A percentile compares a stretch with the other conserved stretches of the same genome.
Conservation (phyloP, 2,113 vertebrate genomes). For the Rhabdornis inornatus region DNA sequence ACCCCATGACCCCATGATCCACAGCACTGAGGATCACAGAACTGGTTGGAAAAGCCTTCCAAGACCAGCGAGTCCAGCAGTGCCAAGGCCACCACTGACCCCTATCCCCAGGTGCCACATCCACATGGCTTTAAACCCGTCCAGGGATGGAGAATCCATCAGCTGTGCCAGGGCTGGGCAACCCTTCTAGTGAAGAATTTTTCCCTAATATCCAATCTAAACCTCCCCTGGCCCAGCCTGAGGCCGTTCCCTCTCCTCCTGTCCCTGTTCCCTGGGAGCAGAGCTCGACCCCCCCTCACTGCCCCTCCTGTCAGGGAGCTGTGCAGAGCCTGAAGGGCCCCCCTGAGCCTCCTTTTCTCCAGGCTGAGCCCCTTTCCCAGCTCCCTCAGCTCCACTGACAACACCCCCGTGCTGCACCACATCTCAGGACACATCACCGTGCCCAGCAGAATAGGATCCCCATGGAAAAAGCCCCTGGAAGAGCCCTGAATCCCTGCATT, state of each 20-base stretch:
- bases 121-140: neutral
- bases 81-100: neutral
- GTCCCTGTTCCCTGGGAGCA: neutral
- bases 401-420: neutral
- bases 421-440: neutral
- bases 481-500: neutral
- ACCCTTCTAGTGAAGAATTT: accelerated
- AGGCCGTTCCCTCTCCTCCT: neutral
- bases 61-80: neutral
- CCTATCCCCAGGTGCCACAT: neutral
- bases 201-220: neutral
- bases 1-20: neutral
- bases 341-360: neutral
- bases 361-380: neutral
- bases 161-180: neutral
- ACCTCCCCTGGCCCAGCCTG: neutral
- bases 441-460: neutral
- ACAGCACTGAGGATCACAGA: neutral
- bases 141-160: neutral
- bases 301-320: neutral
- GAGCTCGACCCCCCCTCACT: neutral
- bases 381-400: neutral
- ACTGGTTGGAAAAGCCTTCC: neutral
- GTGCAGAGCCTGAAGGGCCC: neutral
- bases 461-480: neutral